These are phyloP conservation scores for Platysteira castanea DNA, from an alignment of 2,113 vertebrate species.

Conservation along the genomic window DNA sequence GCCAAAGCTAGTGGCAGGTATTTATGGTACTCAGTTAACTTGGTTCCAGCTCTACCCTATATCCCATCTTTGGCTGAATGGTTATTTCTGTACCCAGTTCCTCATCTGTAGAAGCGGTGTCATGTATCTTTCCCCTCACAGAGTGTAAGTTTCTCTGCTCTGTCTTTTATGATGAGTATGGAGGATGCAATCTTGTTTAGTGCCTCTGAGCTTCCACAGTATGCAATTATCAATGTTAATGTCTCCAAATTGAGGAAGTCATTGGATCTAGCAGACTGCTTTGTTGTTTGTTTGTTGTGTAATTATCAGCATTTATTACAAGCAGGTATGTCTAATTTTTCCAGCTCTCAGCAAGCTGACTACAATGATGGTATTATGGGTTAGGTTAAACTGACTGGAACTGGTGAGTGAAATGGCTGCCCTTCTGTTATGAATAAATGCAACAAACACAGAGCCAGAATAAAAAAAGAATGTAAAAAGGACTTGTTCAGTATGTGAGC, in stretches of 20 bases:
- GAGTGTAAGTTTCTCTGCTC: neutral
- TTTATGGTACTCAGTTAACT: neutral
- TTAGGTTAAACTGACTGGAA: conserved; percentile 29
- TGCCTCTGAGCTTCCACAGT: neutral
- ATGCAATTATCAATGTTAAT: conserved; percentile 14
- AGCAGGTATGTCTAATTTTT: conserved; percentile 60
- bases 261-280: conserved; percentile 2
- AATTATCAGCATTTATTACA: conserved; percentile 27
- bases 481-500: neutral
- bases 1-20: neutral
- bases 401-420: conserved; percentile 21
- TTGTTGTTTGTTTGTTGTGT: conserved; percentile 42
- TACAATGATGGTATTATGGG: conserved; percentile 12
- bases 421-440: conserved; percentile 15
- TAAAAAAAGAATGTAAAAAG: neutral
- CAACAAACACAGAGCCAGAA: neutral
- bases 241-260: neutral
- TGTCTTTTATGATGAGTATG: neutral
- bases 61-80: neutral
- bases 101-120: neutral
- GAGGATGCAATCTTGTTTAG: neutral
- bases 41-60: neutral
- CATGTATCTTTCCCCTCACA: neutral
- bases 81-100: neutral
- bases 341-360: conserved; percentile 44